Base-by-base conservation (phyloP, 2,888 invertebrate species). In the Galerucella calmariensis region DNA sequence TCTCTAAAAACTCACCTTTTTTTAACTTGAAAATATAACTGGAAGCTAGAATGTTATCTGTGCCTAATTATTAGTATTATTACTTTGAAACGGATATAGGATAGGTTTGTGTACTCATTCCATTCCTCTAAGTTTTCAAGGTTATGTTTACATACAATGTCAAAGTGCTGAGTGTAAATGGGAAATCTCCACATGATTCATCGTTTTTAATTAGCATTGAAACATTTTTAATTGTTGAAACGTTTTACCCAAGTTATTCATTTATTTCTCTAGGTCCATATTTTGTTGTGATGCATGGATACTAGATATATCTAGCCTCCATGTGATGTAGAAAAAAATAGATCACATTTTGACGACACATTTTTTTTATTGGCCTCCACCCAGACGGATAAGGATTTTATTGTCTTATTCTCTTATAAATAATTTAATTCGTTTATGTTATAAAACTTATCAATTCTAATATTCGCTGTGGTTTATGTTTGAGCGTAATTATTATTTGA, bases 101-200 rank as follows among this genome's bases (percentile, higher is more conserved):
- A 20, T 20, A 20, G 20, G 20, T 20, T 20, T 20, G 20, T 56
- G 51, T n/a, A n/a, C n/a, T 51, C 5, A n/a, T 0, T 51, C 35
- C 35, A 6, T 5, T 20, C 35, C 35, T 51, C n/a, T 2, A 11
- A 16, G 2, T 16, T 56, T 56, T 20, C 56, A 56, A 56, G 56
- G 56, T 56, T 56, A 56, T 56, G 16, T 56, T 56, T 56, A 56
- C 56, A 20, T 56, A 20, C 56, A 16, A 9, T 20, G 53, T 53
- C 2, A 16, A 56, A 16, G 9, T 20, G 16, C 16, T 2, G 56
- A 56, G 20, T 20, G 2, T 5, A 56, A 56, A 20, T 10, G 56
- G 56, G 56, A 56, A 56, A 56, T 56, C 56, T 56, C 16, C 56
- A 16, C 11, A 20, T 56, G 20, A 56, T 20, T 56, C 56, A 56